Evolutionary conservation across 2,113 vertebrate genomes (phyloP), one percentile per base, ranked within the genome.

Genomic region (Ariopsis seemanni): DNA sequence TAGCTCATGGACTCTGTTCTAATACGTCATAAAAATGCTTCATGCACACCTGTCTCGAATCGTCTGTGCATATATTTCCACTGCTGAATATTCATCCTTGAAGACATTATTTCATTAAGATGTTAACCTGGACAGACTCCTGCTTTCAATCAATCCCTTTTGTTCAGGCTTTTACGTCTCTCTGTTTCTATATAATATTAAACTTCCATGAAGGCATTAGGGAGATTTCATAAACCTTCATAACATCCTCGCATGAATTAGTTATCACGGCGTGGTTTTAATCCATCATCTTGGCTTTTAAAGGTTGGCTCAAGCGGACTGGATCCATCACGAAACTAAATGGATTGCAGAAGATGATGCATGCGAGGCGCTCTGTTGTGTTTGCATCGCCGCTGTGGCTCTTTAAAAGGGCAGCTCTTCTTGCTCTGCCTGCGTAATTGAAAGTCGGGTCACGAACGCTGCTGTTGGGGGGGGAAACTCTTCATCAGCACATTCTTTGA

Each of bases 211-310:
- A 78, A 86, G 34, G 85, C 88, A 83, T 89, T 89, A 85, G 85
- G 75, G 88, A 88, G 77, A 87, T 90, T 89, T 83, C 83, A 72
- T 53, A 83, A 88, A 87, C 50, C 87, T 72, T 90, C 78, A 53
- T 75, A 88, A 87, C 82, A 79, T 89, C 85, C 79, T 79, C 58
- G 75, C 85, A 90, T 88, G 88, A 90, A 90, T 90, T 88, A 90
- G 85, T 78, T 65, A 88, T 88, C 83, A 78, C 22, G 14, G 71
- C 63, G 18, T 85, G 78, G 79, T 57, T 89, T 87, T 87, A 90
- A 90, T 90, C 85, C 86, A 90, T 90, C 90, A 89, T 90, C 85
- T 87, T 69, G 83, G 90, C 90, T 89, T 90, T 90, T 90, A 90
- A 90, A 89, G 88, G 90, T 90, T 90, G 90, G 88, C 88, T 88